phyloP scores from a whole-genome alignment of 1,140 invertebrate species.

The Bombus difficillimus region DNA sequence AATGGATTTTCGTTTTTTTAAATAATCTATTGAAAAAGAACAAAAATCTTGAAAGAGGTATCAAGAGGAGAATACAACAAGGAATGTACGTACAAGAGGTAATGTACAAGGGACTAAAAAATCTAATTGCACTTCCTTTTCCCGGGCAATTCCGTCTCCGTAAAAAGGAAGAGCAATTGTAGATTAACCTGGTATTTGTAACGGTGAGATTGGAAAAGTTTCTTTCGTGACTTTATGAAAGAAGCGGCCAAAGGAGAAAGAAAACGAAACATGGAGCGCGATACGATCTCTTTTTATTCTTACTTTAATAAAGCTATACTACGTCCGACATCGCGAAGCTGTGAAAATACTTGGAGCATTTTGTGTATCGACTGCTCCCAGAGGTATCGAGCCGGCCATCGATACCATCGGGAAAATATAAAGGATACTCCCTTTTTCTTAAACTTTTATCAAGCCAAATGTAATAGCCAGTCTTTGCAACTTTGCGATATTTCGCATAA shows the following conservation, averaged over 20 bases:
- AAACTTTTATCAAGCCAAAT: background rate
- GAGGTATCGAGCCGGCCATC: background rate
- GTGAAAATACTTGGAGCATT: background rate
- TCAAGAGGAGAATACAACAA: too few species aligned
- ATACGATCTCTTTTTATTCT: slow-evolving; percentile 5
- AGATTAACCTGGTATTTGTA: slow-evolving; percentile 61
- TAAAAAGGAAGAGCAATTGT: slow-evolving; percentile 35
- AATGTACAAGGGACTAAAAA: background rate
- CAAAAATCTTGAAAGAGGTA: too few species aligned
- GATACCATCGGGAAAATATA: background rate
- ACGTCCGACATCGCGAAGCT: background rate
- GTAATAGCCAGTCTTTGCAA: background rate
- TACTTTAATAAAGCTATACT: slow-evolving; percentile 45
- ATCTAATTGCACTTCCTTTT: background rate
- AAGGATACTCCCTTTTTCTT: background rate
- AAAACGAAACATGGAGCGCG: background rate
- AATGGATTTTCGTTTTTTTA: background rate
- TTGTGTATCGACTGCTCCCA: background rate
- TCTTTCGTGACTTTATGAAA: slow-evolving; percentile 42
- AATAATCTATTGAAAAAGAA: background rate
- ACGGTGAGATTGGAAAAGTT: slow-evolving; percentile 61
- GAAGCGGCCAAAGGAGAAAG: slow-evolving; percentile 4
- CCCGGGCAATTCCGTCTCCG: background rate
- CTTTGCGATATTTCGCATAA: background rate
- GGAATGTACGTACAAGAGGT: too few species aligned